These are phyloP conservation scores for Podarcis lilfordi DNA, from an alignment of 2,797 vertebrate genomes.

Conservation along the genomic window DNA sequence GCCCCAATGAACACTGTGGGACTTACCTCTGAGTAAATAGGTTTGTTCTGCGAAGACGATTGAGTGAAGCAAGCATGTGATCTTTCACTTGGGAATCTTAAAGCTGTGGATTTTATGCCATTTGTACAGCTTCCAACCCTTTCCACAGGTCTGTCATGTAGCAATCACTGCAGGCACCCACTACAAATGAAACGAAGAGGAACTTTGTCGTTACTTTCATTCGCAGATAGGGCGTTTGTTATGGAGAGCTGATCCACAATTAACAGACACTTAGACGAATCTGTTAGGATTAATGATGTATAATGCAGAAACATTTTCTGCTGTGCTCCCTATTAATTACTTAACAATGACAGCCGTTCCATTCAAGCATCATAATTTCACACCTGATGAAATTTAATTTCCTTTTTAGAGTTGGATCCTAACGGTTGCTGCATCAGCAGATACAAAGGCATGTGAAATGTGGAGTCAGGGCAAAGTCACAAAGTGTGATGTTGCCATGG, in stretches of 20 bases:
- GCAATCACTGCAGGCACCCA: conserved; percentile 23
- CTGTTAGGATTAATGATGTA: conserved; percentile 31
- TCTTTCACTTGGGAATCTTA: conserved; percentile 30
- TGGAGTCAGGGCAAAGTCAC: neutral
- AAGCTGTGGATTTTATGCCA: conserved; percentile 25
- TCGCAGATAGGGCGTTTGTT: conserved; percentile 1
- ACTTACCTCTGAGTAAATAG: neutral
- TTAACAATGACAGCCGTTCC: neutral
- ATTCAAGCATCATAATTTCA: conserved; percentile 19
- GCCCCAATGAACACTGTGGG: neutral
- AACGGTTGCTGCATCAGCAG: neutral
- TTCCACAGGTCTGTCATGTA: conserved; percentile 11
- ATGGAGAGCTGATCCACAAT: conserved; percentile 16
- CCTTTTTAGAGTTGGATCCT: neutral
- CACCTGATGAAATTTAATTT: conserved; percentile 26
- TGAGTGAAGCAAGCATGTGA: conserved; percentile 9
- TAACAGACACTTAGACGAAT: conserved; percentile 24
- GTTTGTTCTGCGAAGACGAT: neutral
- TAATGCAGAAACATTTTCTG: conserved; percentile 30
- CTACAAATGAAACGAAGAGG: conserved; percentile 8
- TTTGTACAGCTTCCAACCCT: neutral
- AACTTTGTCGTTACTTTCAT: neutral
- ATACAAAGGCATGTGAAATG: neutral
- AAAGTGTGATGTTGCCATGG: neutral
- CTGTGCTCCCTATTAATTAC: conserved; percentile 3